Percentiles rank a stretch among this genome's conserved stretches.
These are phyloP conservation scores for Aptenodytes forsteri DNA, from an alignment of 2,113 vertebrate species.

Conservation along the genomic window DNA sequence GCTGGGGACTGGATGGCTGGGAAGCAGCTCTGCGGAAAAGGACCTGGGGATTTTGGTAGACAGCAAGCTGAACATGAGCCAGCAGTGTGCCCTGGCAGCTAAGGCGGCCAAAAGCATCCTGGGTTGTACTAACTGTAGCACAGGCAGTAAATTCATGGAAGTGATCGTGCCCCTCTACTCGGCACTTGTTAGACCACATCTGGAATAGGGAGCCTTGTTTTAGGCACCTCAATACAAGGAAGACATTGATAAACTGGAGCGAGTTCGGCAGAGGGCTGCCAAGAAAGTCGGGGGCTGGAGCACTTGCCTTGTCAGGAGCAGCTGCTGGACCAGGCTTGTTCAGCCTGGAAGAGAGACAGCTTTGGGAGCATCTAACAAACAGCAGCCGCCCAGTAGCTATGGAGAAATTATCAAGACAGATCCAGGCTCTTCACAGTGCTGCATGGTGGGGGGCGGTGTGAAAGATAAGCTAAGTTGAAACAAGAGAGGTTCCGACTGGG, in stretches of 20 bases:
- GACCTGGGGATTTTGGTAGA: background rate
- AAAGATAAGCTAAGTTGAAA: background rate
- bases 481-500: background rate
- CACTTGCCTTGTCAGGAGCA: background rate
- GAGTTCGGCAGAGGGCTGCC: background rate
- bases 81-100: background rate
- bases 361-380: background rate
- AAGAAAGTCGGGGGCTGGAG: background rate
- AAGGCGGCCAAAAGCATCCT: background rate
- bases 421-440: background rate
- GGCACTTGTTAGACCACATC: background rate
- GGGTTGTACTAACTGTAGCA: background rate
- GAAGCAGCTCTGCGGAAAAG: background rate
- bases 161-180: background rate
- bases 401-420: background rate
- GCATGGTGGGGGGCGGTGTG: background rate
- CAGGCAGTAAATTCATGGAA: background rate
- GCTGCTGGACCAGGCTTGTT: background rate
- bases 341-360: background rate
- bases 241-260: background rate
- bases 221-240: background rate
- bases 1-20: background rate
- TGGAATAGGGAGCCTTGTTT: background rate
- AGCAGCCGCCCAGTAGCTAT: background rate
- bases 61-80: background rate